Evolutionary conservation across 2,113 vertebrate species (phyloP).

Genomic region (Megalops atlanticus): DNA sequence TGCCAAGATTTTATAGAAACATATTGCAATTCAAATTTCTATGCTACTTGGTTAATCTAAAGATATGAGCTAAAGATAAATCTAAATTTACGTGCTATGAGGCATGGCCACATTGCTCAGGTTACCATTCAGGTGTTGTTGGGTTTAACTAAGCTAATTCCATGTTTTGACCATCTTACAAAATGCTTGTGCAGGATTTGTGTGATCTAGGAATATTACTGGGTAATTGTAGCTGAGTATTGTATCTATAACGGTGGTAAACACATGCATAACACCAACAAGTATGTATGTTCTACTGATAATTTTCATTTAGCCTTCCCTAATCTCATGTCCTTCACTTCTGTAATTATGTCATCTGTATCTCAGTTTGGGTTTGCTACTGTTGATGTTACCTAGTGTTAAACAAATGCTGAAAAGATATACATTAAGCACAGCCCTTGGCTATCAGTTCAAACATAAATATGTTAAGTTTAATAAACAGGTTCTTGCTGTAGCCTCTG

Average conservation of each 20-base stretch:
- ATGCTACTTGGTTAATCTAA: neutral
- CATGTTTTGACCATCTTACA: neutral
- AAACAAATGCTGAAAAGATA: too few relatives aligned
- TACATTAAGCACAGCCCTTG: too few relatives aligned
- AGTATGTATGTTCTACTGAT: neutral
- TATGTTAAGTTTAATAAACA: neutral
- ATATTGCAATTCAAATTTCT: neutral
- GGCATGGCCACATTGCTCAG: neutral
- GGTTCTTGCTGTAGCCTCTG: neutral
- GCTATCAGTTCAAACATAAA: too few relatives aligned
- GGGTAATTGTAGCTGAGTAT: neutral
- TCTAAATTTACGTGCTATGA: too few relatives aligned
- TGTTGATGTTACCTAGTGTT: too few relatives aligned
- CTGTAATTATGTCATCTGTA: neutral
- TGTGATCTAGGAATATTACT: neutral
- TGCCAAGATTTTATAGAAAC: slow-evolving; percentile 37
- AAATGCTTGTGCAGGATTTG: neutral
- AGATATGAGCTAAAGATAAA: too few relatives aligned
- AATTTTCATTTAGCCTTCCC: neutral
- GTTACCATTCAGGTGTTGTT: neutral
- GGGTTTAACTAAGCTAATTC: neutral
- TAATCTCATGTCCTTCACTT: neutral
- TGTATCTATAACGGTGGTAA: neutral
- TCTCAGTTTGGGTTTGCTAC: too few relatives aligned
- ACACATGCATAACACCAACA: neutral